Percentiles rank a stretch among this genome's conserved stretches.
These are phyloP conservation scores for Drosophila nigricruria DNA, from an alignment of 2,888 invertebrate genomes.

Conservation along the genomic window DNA sequence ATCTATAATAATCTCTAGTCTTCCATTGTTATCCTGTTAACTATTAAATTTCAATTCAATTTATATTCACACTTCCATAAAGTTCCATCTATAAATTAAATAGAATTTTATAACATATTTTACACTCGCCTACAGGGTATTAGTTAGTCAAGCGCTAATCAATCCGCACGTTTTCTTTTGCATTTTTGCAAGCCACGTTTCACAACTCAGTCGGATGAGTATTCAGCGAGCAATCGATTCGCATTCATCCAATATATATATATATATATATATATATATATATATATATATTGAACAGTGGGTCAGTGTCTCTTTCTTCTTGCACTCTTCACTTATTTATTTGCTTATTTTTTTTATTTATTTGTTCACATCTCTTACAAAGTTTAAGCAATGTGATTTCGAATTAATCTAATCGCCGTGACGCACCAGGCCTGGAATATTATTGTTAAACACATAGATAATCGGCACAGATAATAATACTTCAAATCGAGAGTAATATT, in stretches of 20 bases:
- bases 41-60: not conserved
- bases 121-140: slow-evolving; percentile 16
- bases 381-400: slow-evolving; percentile 22
- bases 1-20: not conserved
- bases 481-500: slow-evolving; percentile 36
- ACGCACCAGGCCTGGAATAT: slow-evolving; percentile 12
- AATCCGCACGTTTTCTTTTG: slow-evolving; percentile 25
- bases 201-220: slow-evolving; percentile 40
- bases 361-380: slow-evolving; percentile 22
- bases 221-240: slow-evolving; percentile 31
- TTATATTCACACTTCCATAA: too few species aligned
- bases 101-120: not conserved
- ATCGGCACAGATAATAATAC: slow-evolving; percentile 53
- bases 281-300: slow-evolving; percentile 5
- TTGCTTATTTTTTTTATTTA: slow-evolving; percentile 1
- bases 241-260: slow-evolving; percentile 21
- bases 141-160: not conserved
- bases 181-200: slow-evolving; percentile 42
- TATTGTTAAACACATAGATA: slow-evolving; percentile 30
- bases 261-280: not conserved
- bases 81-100: not conserved
- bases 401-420: slow-evolving; percentile 50
- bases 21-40: not conserved
- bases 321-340: not conserved
- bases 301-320: slow-evolving; percentile 23